A percentile compares a stretch with the other conserved stretches of the same genome.
Evolutionary conservation across 2,797 vertebrate genomes (phyloP).

Genomic region (Platyrinchus mystaceus): DNA sequence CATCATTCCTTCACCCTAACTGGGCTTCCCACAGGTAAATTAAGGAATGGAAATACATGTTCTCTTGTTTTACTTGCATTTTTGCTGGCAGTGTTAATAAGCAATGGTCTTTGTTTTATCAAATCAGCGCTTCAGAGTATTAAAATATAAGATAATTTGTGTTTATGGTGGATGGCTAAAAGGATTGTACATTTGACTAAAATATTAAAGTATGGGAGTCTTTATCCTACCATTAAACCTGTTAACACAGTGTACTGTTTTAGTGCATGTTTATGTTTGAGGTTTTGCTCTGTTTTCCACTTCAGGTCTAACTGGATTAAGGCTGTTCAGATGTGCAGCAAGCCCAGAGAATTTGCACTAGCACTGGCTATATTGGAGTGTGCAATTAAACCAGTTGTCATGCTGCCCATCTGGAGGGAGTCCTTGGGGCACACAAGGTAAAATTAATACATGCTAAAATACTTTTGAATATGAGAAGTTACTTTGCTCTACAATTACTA

Average conservation of each 20-base stretch:
- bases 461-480: background rate
- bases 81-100: background rate
- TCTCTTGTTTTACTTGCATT: background rate
- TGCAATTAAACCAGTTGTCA: conserved; percentile 97
- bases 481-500: background rate
- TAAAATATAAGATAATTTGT: background rate
- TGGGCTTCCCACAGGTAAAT: conserved; percentile 97
- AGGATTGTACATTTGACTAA: background rate
- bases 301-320: conserved; percentile 97
- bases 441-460: background rate
- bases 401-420: conserved; percentile 96
- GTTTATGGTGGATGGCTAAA: background rate
- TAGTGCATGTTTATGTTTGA: background rate
- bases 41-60: background rate
- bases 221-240: background rate
- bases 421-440: conserved; percentile 96
- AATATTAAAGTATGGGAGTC: background rate
- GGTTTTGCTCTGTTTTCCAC: background rate
- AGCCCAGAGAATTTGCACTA: conserved; percentile 96
- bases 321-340: conserved; percentile 99
- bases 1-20: conserved; percentile 96
- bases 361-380: conserved; percentile 97
- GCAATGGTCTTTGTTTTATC: background rate
- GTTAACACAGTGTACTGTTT: background rate
- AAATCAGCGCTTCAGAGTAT: background rate